A percentile compares a stretch with the other conserved stretches of the same genome.
Conservation (phyloP, 2,113 vertebrate species). For the Tetraodon nigroviridis region DNA sequence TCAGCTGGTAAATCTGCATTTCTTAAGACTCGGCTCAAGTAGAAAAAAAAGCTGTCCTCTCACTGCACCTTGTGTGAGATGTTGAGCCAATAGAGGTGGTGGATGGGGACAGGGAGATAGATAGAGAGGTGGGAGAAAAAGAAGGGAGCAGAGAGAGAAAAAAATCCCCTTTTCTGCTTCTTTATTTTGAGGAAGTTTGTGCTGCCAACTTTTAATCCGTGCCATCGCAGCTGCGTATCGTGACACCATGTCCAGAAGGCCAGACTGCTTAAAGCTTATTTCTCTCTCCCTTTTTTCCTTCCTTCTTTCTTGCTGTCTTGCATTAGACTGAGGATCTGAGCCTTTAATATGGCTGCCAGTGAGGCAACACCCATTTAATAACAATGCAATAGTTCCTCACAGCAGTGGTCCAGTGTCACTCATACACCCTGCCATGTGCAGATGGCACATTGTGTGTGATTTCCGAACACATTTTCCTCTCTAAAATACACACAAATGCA, state of each 20-base stretch:
- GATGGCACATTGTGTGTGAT: constrained; percentile 75
- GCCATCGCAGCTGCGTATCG: constrained; percentile 49
- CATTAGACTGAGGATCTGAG: constrained; percentile 65
- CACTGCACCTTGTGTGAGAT: constrained; percentile 40
- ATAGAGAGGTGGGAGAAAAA: constrained; percentile 25
- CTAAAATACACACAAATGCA: constrained; percentile 13
- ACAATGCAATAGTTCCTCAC: constrained; percentile 75
- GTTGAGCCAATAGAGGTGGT: constrained; percentile 46
- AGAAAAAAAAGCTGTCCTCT: constrained; percentile 41
- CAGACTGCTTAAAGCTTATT: constrained; percentile 21
- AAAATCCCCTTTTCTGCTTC: constrained; percentile 12
- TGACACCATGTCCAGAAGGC: constrained; percentile 61
- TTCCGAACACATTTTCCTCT: constrained; percentile 65
- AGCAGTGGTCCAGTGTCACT: constrained; percentile 68
- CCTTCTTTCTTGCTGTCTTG: constrained; percentile 42
- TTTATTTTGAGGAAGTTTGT: constrained; percentile 37
- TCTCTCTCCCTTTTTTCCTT: not conserved
- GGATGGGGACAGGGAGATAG: constrained; percentile 26
- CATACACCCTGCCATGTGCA: constrained; percentile 69
- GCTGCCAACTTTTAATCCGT: constrained; percentile 49
- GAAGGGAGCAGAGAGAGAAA: not conserved
- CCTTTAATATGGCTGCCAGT: constrained; percentile 72
- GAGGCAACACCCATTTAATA: constrained; percentile 74
- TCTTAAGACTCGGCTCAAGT: constrained; percentile 33
- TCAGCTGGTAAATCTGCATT: constrained; percentile 42